Percentiles rank a stretch among this genome's conserved stretches.
Evolutionary conservation across 2,113 vertebrate species (phyloP).

Genomic region (Erythrocebus patas): DNA sequence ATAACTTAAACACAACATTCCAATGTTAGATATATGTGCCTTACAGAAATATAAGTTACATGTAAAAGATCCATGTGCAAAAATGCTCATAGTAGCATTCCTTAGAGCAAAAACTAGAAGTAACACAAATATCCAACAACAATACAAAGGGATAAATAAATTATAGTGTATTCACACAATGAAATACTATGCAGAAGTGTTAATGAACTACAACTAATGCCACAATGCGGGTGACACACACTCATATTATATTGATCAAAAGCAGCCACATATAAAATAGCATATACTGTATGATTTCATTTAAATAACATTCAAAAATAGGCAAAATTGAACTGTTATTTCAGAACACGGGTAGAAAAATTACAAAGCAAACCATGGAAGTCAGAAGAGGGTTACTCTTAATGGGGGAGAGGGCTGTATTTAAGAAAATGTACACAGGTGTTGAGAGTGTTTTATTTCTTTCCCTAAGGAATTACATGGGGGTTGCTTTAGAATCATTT

Average conservation of each 20-base stretch:
- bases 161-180: background rate
- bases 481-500: background rate
- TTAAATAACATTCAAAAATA: background rate
- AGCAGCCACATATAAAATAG: background rate
- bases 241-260: background rate
- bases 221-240: background rate
- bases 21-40: background rate
- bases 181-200: background rate
- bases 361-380: background rate
- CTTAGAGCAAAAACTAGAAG: background rate
- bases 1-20: background rate
- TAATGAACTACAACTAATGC: background rate
- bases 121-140: background rate
- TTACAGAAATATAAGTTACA: background rate
- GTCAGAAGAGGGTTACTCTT: background rate
- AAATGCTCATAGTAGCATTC: background rate
- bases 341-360: background rate
- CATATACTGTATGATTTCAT: background rate
- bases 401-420: background rate
- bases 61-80: background rate
- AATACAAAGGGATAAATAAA: background rate
- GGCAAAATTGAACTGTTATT: background rate
- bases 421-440: background rate
- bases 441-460: background rate
- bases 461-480: background rate